Base-by-base conservation (phyloP, 2,888 invertebrate genomes). In the Hirudinaria manillensis region DNA sequence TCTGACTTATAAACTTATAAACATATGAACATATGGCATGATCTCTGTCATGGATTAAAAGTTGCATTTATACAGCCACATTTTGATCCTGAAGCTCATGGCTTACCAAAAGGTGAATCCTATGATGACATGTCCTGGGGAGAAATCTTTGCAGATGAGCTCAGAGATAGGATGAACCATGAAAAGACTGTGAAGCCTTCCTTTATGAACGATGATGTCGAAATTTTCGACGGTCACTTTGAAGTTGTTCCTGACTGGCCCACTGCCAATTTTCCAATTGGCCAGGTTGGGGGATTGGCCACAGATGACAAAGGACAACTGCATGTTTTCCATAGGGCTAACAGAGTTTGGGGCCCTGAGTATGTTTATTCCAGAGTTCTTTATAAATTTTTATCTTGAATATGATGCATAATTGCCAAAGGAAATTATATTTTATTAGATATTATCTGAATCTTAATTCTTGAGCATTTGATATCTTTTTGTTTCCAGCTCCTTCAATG, bases 271-370 rank as follows among this genome's bases (percentile, higher is more conserved):
- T 24, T 72, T 27, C 72, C 56, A 16, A 34, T 78, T 27, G 94
- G 94, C 4, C 92, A 94, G 87, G 90, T 94, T 77, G 90, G 91
- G 45, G 92, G 92, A 13, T 90, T 95, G n/a, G 90, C 92, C 16
- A 90, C 93, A 55, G 92, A 93, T 85, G 89, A 89, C 4, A 87
- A 89, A 72, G 91, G 91, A 29, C 90, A 92, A 81, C 90, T 93
- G 2, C 90, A 93, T 72, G 89, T 94, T 78, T 93, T 94, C 84
- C 94, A 95, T 84, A 88, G 95, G 79, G 92, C 90, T 56, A 89
- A 90, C 81, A 87, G 91, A 81, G 88, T 89, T 78, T 94, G 93
- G 93, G 90, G 91, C 83, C 88, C 88, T 82, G 88, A 88, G 92
- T 91, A 87, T 34, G 72, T 70, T 19, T 45, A 10, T 45, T 45